phyloP scores from a whole-genome alignment of 2,113 vertebrate species.

The Chloropsis hardwickii region DNA sequence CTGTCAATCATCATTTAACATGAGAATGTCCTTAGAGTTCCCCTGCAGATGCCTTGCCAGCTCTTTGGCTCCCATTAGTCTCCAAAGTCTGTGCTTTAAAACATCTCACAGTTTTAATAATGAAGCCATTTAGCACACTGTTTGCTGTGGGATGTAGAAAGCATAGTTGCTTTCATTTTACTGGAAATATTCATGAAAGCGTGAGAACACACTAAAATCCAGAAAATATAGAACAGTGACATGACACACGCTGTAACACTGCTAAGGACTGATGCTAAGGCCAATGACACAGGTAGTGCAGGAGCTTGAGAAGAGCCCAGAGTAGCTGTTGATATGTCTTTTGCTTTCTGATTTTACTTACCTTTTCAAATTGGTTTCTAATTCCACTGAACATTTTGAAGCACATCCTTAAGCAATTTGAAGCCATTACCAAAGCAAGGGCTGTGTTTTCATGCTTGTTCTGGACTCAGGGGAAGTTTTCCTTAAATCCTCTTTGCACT shows the following conservation, averaged over 20 bases:
- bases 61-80: neutral
- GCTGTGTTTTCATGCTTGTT: fast-evolving
- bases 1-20: neutral
- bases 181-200: neutral
- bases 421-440: neutral
- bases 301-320: neutral
- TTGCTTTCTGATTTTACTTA: neutral
- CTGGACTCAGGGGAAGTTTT: neutral
- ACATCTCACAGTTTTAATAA: neutral
- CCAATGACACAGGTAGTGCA: no score
- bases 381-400: neutral
- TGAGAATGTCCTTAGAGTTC: neutral
- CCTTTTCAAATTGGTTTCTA: neutral
- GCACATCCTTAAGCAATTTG: neutral
- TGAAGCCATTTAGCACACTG: neutral
- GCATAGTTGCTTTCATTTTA: neutral
- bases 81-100: neutral
- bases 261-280: neutral
- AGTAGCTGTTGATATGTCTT: neutral
- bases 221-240: neutral
- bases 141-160: neutral
- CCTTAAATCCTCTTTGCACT: neutral
- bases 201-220: neutral
- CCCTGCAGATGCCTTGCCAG: neutral
- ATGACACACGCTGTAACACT: fast-evolving